phyloP scores from a whole-genome alignment of 2,888 invertebrate genomes.

The Tetropium fuscum region DNA sequence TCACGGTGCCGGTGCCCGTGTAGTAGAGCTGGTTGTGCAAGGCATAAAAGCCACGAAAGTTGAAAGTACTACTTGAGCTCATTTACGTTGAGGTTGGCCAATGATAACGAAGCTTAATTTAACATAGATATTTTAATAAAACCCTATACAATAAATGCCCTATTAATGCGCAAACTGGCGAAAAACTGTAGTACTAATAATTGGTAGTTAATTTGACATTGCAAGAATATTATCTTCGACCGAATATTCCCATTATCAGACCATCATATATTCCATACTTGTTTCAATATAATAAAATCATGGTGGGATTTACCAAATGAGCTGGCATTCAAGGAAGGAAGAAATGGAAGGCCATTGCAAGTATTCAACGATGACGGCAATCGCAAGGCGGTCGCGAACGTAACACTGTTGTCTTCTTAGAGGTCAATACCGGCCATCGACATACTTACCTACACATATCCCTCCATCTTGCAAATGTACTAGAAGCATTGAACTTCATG shows the following conservation, averaged over 20 bases:
- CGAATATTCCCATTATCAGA: background rate
- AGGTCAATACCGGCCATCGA: constrained; percentile 62
- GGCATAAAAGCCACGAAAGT: too few species aligned
- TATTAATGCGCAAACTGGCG: too few species aligned
- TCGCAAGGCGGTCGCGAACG: constrained; percentile 42
- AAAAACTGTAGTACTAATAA: too few species aligned
- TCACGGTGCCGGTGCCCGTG: too few species aligned
- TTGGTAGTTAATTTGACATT: too few species aligned
- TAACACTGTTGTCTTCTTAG: constrained; percentile 50
- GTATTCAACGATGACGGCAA: constrained; percentile 28
- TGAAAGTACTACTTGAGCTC: too few species aligned
- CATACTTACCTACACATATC: constrained; percentile 64
- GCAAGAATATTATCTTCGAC: background rate
- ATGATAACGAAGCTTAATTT: too few species aligned
- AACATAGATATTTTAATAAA: too few species aligned
- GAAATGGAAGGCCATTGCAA: constrained; percentile 27
- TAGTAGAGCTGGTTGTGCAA: too few species aligned
- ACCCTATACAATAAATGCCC: too few species aligned
- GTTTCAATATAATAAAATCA: constrained; percentile 3
- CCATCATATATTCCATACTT: background rate
- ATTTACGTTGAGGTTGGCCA: too few species aligned
- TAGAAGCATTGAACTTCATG: constrained; percentile 52
- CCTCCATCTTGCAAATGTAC: constrained; percentile 48
- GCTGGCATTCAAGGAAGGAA: constrained; percentile 23
- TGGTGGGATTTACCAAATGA: constrained; percentile 3